Evolutionary conservation across 2,797 vertebrate species (phyloP).

Genomic region (Florisuga fusca): DNA sequence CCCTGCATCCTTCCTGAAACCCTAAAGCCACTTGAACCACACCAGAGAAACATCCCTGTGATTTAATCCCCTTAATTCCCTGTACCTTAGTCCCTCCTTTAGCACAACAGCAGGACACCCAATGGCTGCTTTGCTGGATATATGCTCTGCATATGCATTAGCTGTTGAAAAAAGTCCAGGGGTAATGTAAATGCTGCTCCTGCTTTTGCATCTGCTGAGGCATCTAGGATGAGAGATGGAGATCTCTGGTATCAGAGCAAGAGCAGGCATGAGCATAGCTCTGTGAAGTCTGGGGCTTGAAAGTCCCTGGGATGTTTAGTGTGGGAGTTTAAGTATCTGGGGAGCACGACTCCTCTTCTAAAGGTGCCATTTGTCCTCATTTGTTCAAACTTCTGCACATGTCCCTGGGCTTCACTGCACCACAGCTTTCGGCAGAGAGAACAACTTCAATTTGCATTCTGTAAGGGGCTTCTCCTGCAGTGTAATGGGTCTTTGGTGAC

Average conservation of each 20-base stretch:
- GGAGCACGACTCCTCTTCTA: neutral
- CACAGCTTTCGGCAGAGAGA: neutral
- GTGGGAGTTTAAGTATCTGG: neutral
- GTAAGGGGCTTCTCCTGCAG: neutral
- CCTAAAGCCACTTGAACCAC: neutral
- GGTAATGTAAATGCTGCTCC: neutral
- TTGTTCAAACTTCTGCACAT: neutral
- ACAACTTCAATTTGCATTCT: neutral
- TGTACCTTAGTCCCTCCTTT: neutral
- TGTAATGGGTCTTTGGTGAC: neutral
- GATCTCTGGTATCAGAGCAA: neutral
- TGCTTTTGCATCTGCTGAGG: neutral
- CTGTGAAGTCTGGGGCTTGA: neutral
- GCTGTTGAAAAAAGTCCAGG: neutral
- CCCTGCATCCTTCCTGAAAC: neutral
- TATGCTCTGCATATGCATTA: neutral
- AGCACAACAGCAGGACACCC: neutral
- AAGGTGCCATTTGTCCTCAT: accelerated
- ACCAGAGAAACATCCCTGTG: neutral
- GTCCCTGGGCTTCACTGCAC: neutral
- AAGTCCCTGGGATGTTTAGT: neutral
- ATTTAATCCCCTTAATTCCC: slow-evolving; percentile 5
- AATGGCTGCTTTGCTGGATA: neutral
- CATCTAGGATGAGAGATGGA: accelerated
- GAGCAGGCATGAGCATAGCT: neutral